Evolutionary conservation across 2,797 vertebrate species (phyloP), one percentile per base, ranked within the genome.

Genomic region (Galagoides demidoff): DNA sequence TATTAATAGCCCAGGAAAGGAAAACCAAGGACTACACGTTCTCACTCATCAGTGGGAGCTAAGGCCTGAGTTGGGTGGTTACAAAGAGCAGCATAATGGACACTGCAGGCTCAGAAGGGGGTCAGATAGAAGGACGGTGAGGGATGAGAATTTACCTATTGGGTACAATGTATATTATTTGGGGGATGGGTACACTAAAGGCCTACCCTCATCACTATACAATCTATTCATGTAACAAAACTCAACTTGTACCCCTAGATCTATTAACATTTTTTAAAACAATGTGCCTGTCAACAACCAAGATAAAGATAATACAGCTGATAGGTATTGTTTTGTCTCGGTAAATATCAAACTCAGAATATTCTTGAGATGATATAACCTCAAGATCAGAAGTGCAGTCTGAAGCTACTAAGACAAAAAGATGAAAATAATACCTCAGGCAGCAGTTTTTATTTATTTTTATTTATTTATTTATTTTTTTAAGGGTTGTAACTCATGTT

Each of bases 341-440:
- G 31, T 79, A 94, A 92, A 59, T 70, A 92, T 31, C 34, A 90
- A 90, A 90, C 79, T 93, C 57, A 83, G 83, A 84, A 79, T 84
- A 83, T 86, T 13, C 70, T 91, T 49, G 89, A 89, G 88, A 70
- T 77, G 20, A 79, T 88, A 91, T 49, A 78, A 70, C 9, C 39
- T 96, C 45, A 52, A 88, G 70, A 92, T 85, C 59, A 84, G 87
- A 90, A 93, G 61, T 31, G 45, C 84, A 76, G 39, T 10, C 94
- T 14, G 76, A 97, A 94, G 96, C 22, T 88, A 93, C 7, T 49
- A 82, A 95, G 39, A 92, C 0, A 57, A 92, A 71, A 49, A 57
- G 57, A 78, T 85, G 82, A 92, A 95, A 90, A 89, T 1, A 79
- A 3, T 49, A 95, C 71, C 93, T 66, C 37, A 37, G 27, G 31